phyloP scores from a whole-genome alignment of 1,140 invertebrate genomes.

The Rhizoglyphus robini region DNA sequence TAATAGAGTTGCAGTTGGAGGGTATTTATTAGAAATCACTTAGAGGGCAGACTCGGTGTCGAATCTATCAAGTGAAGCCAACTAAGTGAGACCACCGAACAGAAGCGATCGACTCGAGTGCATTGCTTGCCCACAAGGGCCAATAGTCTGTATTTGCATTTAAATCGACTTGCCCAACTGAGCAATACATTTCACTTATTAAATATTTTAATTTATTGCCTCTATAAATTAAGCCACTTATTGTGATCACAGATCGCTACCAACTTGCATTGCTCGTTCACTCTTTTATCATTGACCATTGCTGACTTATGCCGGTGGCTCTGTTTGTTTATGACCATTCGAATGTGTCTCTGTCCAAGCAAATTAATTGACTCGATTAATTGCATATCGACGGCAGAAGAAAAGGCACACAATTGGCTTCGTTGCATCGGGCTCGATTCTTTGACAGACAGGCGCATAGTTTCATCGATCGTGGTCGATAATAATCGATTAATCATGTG shows the following conservation, averaged over 20 bases:
- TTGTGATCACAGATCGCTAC: not conserved
- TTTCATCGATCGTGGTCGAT: not conserved
- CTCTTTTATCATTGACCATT: too few relatives aligned
- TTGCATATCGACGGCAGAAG: not conserved
- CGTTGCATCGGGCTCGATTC: not conserved
- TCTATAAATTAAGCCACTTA: not conserved
- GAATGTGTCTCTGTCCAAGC: too few relatives aligned
- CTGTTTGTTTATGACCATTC: too few relatives aligned
- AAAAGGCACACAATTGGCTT: not conserved
- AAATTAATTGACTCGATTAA: not conserved
- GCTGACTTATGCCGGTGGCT: too few relatives aligned
- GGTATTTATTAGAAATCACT: too few relatives aligned
- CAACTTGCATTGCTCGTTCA: too few relatives aligned
- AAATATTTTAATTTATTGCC: not conserved
- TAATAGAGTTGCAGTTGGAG: too few relatives aligned
- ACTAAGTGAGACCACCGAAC: too few relatives aligned
- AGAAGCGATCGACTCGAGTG: too few relatives aligned
- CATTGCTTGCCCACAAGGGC: too few relatives aligned
- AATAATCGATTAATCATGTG: slow-evolving; percentile 12
- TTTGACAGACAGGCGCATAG: not conserved
- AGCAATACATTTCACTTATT: not conserved
- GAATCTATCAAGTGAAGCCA: too few relatives aligned
- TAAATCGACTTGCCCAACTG: not conserved
- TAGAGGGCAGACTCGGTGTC: too few relatives aligned
- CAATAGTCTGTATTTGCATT: not conserved